Percentiles rank a stretch among this genome's conserved stretches.
phyloP scores from a whole-genome alignment of 2,797 vertebrate species.

The Molothrus aeneus region DNA sequence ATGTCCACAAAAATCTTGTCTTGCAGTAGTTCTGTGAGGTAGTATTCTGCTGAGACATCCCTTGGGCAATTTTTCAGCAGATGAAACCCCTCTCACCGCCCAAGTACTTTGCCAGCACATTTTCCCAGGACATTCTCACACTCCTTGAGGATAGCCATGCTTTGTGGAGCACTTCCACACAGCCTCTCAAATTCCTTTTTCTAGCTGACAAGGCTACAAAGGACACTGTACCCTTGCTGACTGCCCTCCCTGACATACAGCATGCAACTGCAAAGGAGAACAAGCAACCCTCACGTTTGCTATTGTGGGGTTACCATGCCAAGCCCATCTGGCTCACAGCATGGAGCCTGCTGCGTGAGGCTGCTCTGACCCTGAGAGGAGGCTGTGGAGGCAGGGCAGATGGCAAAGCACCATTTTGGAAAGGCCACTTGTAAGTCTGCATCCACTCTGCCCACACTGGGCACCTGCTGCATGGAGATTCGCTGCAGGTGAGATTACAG shows the following conservation, averaged over 20 bases:
- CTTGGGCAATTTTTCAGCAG: not conserved
- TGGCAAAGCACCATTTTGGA: not conserved
- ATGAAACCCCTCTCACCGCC: accelerated
- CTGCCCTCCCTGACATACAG: not conserved
- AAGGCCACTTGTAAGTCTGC: not conserved
- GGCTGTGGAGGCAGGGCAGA: not conserved
- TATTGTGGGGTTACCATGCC: not conserved
- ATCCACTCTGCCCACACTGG: not conserved
- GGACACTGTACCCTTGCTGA: not conserved
- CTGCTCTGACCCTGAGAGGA: accelerated
- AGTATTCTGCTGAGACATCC: accelerated
- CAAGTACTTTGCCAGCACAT: not conserved
- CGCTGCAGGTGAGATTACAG: not conserved
- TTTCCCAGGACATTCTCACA: not conserved
- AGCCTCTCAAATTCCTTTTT: not conserved
- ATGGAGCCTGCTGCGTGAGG: not conserved
- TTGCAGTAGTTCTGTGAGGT: not conserved
- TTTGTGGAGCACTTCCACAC: not conserved
- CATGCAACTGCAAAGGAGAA: not conserved
- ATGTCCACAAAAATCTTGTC: not conserved
- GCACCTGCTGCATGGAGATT: not conserved
- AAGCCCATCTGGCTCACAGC: conserved; percentile 18
- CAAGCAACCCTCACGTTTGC: not conserved
- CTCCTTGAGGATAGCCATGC: not conserved
- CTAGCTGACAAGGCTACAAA: not conserved